phyloP scores from a whole-genome alignment of 2,113 vertebrate species.

The Cephalopholis sonnerati region DNA sequence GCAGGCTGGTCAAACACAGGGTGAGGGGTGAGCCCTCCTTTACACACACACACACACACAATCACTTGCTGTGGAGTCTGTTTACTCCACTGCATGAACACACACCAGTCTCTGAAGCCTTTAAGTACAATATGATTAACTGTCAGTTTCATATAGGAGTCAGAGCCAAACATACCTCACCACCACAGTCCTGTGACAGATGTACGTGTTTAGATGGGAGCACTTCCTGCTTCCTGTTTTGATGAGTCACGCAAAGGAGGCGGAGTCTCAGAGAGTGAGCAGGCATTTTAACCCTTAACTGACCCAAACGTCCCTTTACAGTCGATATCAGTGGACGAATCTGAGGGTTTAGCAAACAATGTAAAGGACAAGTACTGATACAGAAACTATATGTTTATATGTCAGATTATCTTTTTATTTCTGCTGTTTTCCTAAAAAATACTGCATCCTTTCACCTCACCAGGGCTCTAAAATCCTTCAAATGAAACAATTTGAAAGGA shows the following conservation, averaged over 20 bases:
- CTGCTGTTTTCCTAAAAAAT: neutral
- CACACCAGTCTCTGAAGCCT: neutral
- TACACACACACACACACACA: neutral
- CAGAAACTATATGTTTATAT: too few relatives aligned
- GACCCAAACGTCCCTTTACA: neutral
- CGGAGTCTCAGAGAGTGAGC: slow-evolving; percentile 36
- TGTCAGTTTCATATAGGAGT: neutral
- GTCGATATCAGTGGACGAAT: neutral
- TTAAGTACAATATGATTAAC: neutral
- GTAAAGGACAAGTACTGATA: neutral
- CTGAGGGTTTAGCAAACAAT: neutral
- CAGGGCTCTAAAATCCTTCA: neutral
- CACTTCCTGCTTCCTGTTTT: slow-evolving; percentile 74
- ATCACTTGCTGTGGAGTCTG: neutral
- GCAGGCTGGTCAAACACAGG: neutral
- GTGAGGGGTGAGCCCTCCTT: neutral
- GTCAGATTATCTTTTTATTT: neutral
- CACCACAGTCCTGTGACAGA: slow-evolving; percentile 1
- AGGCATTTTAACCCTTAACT: slow-evolving; percentile 62
- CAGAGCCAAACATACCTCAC: slow-evolving; percentile 37
- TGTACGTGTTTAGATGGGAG: neutral
- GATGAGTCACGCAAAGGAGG: slow-evolving; percentile 62
- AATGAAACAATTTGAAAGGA: neutral
- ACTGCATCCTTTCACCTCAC: neutral
- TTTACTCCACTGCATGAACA: neutral